Percentiles rank a stretch among this genome's conserved stretches.
Evolutionary conservation across 2,888 invertebrate species (phyloP).

Genomic region (Sarcophaga rosellei): DNA sequence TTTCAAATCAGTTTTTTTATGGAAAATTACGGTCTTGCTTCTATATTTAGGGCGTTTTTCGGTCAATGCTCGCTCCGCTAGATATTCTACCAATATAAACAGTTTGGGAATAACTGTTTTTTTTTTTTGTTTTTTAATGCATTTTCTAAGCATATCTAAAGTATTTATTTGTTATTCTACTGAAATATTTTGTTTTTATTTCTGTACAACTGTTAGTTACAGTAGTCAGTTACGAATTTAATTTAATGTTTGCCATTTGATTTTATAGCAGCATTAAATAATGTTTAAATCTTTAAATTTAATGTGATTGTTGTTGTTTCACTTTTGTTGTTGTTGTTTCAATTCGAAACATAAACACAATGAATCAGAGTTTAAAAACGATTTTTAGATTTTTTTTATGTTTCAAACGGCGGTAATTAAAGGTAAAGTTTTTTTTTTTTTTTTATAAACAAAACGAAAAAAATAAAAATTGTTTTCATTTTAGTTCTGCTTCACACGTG

Average conservation of each 20-base stretch:
- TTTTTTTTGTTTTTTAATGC: neutral
- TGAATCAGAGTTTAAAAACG: too few species aligned
- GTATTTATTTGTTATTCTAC: constrained; percentile 27
- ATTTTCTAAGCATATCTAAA: constrained; percentile 12
- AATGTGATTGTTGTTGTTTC: constrained; percentile 23
- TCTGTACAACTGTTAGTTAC: constrained; percentile 37
- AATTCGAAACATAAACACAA: too few species aligned
- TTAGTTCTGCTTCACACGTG: neutral
- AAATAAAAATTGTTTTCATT: neutral
- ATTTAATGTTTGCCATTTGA: constrained; percentile 60
- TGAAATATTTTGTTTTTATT: constrained; percentile 19
- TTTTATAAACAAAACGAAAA: neutral
- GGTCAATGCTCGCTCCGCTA: too few species aligned
- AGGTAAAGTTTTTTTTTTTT: neutral
- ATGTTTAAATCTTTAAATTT: constrained; percentile 33
- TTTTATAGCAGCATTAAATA: constrained; percentile 56
- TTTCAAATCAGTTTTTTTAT: too few species aligned
- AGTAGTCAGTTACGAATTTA: constrained; percentile 57
- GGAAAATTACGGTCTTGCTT: too few species aligned
- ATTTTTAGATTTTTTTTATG: neutral
- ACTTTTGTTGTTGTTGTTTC: neutral
- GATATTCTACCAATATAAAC: neutral
- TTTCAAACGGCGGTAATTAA: neutral
- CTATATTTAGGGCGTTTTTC: too few species aligned
- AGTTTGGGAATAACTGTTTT: constrained; percentile 39